Percentiles rank a stretch among this genome's conserved stretches.
These are phyloP conservation scores for Tautogolabrus adspersus DNA, from an alignment of 2,113 vertebrate species.

Conservation along the genomic window DNA sequence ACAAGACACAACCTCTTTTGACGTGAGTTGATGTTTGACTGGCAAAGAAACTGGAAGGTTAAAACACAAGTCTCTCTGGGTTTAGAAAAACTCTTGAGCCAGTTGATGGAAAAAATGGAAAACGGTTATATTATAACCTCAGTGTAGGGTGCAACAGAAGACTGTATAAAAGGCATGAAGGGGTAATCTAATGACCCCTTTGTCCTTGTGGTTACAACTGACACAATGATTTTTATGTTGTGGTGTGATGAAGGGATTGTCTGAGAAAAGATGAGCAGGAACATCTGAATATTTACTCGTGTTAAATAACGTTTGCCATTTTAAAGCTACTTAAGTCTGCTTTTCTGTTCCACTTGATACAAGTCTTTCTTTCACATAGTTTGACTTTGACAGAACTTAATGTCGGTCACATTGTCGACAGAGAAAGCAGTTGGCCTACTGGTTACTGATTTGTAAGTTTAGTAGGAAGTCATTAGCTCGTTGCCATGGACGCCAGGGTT, in stretches of 20 bases:
- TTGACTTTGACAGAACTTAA: conserved; percentile 48
- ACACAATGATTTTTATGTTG: conserved; percentile 25
- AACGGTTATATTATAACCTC: conserved; percentile 4
- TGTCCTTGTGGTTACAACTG: conserved; percentile 66
- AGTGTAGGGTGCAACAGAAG: not conserved
- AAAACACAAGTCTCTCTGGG: not conserved
- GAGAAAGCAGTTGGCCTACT: conserved; percentile 22
- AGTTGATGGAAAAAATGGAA: conserved; percentile 21
- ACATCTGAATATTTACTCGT: not conserved
- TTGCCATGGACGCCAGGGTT: conserved; percentile 58
- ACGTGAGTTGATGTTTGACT: conserved; percentile 72
- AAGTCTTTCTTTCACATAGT: conserved; percentile 1
- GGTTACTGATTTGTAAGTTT: conserved; percentile 73
- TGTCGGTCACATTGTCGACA: conserved; percentile 26
- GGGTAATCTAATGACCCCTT: conserved; percentile 42
- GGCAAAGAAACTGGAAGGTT: conserved; percentile 1
- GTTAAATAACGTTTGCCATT: not conserved
- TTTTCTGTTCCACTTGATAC: not conserved
- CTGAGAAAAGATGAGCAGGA: not conserved
- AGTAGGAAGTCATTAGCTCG: conserved; percentile 60
- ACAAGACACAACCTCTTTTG: conserved; percentile 63
- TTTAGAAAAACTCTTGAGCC: not conserved
- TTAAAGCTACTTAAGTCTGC: not conserved
- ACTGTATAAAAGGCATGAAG: conserved; percentile 18
- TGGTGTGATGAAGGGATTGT: not conserved